Conservation (phyloP, 2,113 vertebrate species). For the Misgurnus anguillicaudatus region DNA sequence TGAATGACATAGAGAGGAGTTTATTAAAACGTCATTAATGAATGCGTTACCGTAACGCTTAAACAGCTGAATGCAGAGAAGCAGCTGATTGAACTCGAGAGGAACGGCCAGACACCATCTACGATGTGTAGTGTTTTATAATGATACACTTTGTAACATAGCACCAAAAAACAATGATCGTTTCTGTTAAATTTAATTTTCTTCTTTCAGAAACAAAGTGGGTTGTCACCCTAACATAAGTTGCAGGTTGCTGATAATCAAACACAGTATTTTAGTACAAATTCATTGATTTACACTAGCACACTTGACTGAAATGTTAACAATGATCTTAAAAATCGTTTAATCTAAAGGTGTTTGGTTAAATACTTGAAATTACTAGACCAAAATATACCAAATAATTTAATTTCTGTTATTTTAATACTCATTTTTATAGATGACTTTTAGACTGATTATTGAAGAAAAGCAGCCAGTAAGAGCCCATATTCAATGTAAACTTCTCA, state of each 20-base stretch:
- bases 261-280: no score
- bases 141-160: not conserved
- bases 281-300: not conserved
- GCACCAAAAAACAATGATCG: not conserved
- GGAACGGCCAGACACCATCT: not conserved
- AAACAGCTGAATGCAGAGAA: slow-evolving; percentile 35
- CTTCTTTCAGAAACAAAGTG: not conserved
- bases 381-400: no score
- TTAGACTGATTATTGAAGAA: no score
- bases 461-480: no score
- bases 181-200: not conserved
- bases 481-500: no score
- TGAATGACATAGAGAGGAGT: slow-evolving; percentile 70
- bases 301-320: no score
- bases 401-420: no score
- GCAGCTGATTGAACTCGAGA: not conserved
- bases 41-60: slow-evolving; percentile 29
- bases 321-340: no score
- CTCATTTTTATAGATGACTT: no score
- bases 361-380: no score
- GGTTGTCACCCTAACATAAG: not conserved
- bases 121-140: not conserved
- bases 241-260: not conserved
- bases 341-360: no score
- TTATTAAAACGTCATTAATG: slow-evolving; percentile 79